Evolutionary conservation across 2,888 invertebrate species (phyloP), one percentile per base, ranked within the genome.

Genomic region (Tolmerus cingulatus): DNA sequence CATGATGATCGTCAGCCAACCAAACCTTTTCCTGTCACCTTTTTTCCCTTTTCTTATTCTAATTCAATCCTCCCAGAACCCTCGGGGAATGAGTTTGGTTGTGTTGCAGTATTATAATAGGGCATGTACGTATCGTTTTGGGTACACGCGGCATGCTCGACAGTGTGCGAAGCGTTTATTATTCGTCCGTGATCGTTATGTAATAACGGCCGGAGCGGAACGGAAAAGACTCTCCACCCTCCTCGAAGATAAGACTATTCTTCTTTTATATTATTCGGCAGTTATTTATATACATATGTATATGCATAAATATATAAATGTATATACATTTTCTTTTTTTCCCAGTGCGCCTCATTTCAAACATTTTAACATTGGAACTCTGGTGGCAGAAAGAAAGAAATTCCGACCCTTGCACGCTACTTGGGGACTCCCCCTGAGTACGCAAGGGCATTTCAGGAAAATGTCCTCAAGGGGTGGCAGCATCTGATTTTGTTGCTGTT

Each of bases 161-260:
- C 43, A 14, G 12, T 46, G 77, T 27, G 19, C 23, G 2, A 34
- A 57, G 37, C 23, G 8, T 76, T 76, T 76, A 86, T 86, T 84
- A 84, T 84, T 84, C 55, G 86, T 37, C 51, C 34, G 76, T 86
- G 76, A 86, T 86, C 86, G 55, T 86, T 55, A 86, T 76, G 37
- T 77, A 77, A 86, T 86, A 55, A 76, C 51, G 34, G 77, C 86
- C 77, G 43, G 51, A 23, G 77, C 57, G 43, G 51, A 23, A 55
- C 84, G 84, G 12, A 84, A 66, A 84, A 84, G 57, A 84, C 40
- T 66, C 74, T 66, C 84, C 74, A 84, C 84, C 84, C 74, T 40
- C 74, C 66, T 16, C 16, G 30, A 14, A 74, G 34, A 84, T 66
- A 84, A 84, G 84, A 84, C 66, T 66, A 37, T 74, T 74, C 66